Evolutionary conservation across 2,888 invertebrate species (phyloP).

Genomic region (Conchocele bisecta): DNA sequence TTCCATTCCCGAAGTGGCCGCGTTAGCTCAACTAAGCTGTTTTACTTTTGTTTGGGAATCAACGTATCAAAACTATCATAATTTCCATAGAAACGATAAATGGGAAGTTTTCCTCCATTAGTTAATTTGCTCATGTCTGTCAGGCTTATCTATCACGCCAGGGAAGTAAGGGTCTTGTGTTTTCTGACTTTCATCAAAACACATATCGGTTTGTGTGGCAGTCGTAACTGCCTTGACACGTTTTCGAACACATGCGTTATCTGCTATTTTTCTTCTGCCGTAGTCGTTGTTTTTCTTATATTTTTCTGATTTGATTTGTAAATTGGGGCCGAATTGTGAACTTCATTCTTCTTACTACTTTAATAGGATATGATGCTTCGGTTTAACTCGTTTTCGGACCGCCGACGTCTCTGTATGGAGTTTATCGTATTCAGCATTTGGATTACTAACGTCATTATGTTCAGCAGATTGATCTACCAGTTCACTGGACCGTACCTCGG

Average conservation of each 20-base stretch:
- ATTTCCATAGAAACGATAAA: conserved; percentile 60
- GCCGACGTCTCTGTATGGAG: neutral
- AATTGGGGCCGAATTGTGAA: neutral
- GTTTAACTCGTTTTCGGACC: too few species aligned
- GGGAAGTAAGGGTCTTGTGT: conserved; percentile 15
- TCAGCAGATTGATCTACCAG: neutral
- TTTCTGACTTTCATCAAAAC: conserved; percentile 3
- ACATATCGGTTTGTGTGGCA: conserved; percentile 38
- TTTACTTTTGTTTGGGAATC: conserved; percentile 65
- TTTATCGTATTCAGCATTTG: neutral
- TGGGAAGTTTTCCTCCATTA: conserved; percentile 68
- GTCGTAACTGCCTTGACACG: neutral
- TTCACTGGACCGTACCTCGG: neutral
- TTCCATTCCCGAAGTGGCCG: conserved; percentile 56
- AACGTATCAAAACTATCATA: conserved; percentile 54
- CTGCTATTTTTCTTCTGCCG: neutral
- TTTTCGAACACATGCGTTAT: neutral
- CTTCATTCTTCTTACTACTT: neutral
- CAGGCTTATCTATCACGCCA: conserved; percentile 32
- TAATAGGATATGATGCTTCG: too few species aligned
- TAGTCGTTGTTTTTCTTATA: too few species aligned
- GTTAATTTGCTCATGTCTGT: conserved; percentile 60
- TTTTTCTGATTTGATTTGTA: neutral
- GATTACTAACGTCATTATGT: too few species aligned
- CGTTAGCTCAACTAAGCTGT: conserved; percentile 70